Conservation (phyloP, 2,113 vertebrate genomes). For the Hyperoodon ampullatus region DNA sequence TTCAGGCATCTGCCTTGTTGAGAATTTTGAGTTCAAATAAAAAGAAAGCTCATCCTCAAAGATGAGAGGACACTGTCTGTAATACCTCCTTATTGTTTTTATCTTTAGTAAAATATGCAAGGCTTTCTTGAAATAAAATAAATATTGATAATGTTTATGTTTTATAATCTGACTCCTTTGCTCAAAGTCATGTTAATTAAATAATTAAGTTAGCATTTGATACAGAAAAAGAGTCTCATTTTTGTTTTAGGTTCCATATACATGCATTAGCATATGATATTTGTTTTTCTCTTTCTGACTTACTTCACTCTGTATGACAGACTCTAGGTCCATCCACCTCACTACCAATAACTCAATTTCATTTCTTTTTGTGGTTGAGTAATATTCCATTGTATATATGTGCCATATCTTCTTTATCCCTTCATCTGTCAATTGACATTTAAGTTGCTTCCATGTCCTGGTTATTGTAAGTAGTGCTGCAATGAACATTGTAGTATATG, state of each 20-base stretch:
- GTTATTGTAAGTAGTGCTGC: too few species aligned
- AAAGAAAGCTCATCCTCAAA: background rate
- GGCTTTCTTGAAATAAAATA: background rate
- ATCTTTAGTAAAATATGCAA: background rate
- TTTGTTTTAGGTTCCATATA: too few species aligned
- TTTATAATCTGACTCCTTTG: background rate
- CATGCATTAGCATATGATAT: fast-evolving
- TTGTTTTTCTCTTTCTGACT: too few species aligned
- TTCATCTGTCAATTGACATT: too few species aligned
- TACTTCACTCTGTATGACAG: too few species aligned
- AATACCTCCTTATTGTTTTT: background rate
- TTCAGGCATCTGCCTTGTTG: background rate
- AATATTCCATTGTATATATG: too few species aligned
- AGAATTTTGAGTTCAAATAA: background rate
- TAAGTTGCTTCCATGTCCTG: too few species aligned
- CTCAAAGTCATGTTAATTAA: background rate
- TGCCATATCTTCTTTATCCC: too few species aligned
- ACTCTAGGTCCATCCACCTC: too few species aligned
- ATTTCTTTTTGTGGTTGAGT: too few species aligned
- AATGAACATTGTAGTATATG: too few species aligned
- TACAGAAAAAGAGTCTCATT: background rate
- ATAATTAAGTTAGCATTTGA: background rate
- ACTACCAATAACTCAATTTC: too few species aligned
- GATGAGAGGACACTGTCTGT: background rate
- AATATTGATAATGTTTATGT: background rate